Base-by-base conservation (phyloP, 2,797 vertebrate genomes). In the Triplophysa yarkandensis region DNA sequence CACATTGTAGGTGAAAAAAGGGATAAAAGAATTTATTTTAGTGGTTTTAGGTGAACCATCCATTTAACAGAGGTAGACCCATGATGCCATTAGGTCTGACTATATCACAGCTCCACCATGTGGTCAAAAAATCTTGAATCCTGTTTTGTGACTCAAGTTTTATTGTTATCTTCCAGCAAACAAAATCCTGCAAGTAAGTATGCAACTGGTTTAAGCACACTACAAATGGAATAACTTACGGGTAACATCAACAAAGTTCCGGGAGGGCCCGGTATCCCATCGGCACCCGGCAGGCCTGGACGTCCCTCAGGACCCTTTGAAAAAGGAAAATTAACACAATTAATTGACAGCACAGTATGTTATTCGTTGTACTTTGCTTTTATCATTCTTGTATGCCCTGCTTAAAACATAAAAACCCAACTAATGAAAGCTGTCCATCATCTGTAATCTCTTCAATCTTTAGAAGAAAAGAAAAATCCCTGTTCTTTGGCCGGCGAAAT, bases 161-260 rank as follows among this genome's bases (percentile, higher is more conserved):
- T 32, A 4, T 0, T 30, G 41, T 65, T 70, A 55, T 74, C n/a
- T 6, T 64, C 52, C 46, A n/a, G n/a, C 60, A 48, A 58, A 21
- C 32, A 36, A 27, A n/a, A 25, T 72, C 34, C 30, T 8, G 21
- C 25, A 32, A 64, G 60, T 52, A 16, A 41, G 69, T 4, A 30
- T 36, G 16, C 41, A 65, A 70, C 46, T 44, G 32, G 39, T 50
- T 36, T 39, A 32, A 63, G 23, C 52, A 19, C 6, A 25, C 44
- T 48, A 36, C 19, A n/a, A 28, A 23, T 52, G 48, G 13, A 66
- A 64, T 57, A 27, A 86, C 93, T 92, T 88, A 97, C 95, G 77
- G 95, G 95, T 78, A 96, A 86, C 95, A 97, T 94, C 75, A 97
- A 86, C 81, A 95, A 83, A 0, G 93, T 96, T 80, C 95, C 95